These are phyloP conservation scores for Drosophila austrosaltans DNA, from an alignment of 2,888 invertebrate species.

Conservation along the genomic window DNA sequence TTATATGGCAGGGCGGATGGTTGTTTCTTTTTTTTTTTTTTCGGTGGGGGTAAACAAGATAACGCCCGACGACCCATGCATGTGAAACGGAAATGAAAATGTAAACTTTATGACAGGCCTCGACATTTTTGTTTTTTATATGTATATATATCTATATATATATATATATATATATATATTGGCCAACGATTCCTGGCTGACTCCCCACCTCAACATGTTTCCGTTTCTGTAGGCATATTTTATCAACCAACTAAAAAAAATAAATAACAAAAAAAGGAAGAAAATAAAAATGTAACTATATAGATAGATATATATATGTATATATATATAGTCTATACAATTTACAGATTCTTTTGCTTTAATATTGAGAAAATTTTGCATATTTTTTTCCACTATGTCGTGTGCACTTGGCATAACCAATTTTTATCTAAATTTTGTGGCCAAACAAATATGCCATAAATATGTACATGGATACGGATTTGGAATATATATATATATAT, in stretches of 20 bases:
- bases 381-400: constrained; percentile 53
- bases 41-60: constrained; percentile 60
- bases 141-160: background rate
- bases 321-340: background rate
- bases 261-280: constrained; percentile 30
- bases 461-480: constrained; percentile 6
- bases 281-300: constrained; percentile 3
- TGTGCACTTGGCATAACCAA: constrained; percentile 15
- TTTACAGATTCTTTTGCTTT: constrained; percentile 8
- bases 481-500: constrained; percentile 28
- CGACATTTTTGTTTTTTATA: constrained; percentile 21
- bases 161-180: background rate
- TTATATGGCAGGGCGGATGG: background rate
- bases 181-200: background rate
- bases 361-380: constrained; percentile 34
- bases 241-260: constrained; percentile 38
- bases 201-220: background rate
- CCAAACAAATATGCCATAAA: constrained; percentile 39
- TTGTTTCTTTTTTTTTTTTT: constrained; percentile 1
- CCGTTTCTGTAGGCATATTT: constrained; percentile 24
- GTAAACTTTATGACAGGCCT: constrained; percentile 63
- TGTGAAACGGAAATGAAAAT: constrained; percentile 65
- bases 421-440: constrained; percentile 7
- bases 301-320: background rate
- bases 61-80: constrained; percentile 42